Conservation (phyloP, 2,113 vertebrate genomes). For the Aphelocoma coerulescens region DNA sequence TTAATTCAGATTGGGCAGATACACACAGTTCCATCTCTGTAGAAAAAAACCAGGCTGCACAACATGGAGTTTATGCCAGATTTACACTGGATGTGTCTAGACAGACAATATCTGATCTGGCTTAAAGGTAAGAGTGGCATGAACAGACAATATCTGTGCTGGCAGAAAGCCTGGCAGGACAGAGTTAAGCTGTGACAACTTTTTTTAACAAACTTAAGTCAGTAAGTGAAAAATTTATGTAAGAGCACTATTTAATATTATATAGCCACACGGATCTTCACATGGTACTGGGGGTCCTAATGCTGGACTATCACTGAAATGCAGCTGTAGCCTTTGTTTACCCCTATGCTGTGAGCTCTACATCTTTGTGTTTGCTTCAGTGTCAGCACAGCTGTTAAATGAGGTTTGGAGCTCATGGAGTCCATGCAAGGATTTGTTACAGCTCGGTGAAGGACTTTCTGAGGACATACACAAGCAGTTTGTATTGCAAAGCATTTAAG, state of each 20-base stretch:
- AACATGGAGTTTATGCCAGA: slow-evolving; percentile 24
- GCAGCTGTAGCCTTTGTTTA: background rate
- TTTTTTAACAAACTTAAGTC: background rate
- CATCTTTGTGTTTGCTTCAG: background rate
- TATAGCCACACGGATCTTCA: background rate
- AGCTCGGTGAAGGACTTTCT: background rate
- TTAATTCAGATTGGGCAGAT: slow-evolving; percentile 48
- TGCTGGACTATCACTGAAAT: background rate
- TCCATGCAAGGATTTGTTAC: background rate
- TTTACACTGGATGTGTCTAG: slow-evolving; percentile 50
- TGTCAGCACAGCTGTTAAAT: background rate
- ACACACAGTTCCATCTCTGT: background rate
- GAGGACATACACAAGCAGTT: background rate
- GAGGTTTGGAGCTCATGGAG: background rate
- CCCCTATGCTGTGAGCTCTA: background rate
- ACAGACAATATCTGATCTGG: slow-evolving; percentile 64
- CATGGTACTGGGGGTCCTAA: background rate
- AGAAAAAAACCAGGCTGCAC: background rate
- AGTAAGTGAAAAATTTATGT: background rate
- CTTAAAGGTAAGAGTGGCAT: slow-evolving; percentile 47
- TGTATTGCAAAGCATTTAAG: background rate
- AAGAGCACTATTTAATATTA: background rate
- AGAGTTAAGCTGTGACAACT: slow-evolving; percentile 3
- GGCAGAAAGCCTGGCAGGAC: slow-evolving; percentile 24
- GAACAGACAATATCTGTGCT: slow-evolving; percentile 45